These are phyloP conservation scores for Lates calcarifer DNA, from an alignment of 2,113 vertebrate species.

Conservation along the genomic window DNA sequence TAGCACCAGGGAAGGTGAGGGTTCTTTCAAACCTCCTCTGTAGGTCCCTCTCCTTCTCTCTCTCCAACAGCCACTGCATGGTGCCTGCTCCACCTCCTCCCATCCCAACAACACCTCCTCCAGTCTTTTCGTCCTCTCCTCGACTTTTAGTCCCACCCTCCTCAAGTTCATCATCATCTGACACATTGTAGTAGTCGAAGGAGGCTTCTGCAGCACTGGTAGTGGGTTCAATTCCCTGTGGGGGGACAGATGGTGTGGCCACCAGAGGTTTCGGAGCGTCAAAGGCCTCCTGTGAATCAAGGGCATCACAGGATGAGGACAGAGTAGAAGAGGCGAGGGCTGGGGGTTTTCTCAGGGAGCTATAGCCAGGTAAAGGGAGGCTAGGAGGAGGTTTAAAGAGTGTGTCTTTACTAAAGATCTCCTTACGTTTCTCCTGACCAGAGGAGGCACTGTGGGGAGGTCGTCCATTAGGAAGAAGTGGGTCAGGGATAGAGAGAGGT, in stretches of 20 bases:
- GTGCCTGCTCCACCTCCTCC: constrained; percentile 90
- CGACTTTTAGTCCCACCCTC: constrained; percentile 88
- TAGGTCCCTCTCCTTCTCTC: constrained; percentile 95
- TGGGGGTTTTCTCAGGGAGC: constrained; percentile 90
- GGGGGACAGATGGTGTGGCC: constrained; percentile 78
- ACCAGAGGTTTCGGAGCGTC: constrained; percentile 89
- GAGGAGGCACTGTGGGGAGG: constrained; percentile 85
- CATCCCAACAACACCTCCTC: constrained; percentile 86
- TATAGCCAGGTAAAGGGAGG: constrained; percentile 87
- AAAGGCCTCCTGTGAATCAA: constrained; percentile 91
- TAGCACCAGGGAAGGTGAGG: constrained; percentile 94
- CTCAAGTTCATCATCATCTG: constrained; percentile 95
- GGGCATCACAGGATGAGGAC: constrained; percentile 86
- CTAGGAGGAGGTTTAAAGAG: constrained; percentile 94
- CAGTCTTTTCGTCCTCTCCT: constrained; percentile 78
- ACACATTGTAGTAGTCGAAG: constrained; percentile 98
- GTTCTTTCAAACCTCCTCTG: constrained; percentile 98
- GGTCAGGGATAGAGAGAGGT: constrained; percentile 79
- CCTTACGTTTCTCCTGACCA: constrained; percentile 93
- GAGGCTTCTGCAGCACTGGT: constrained; percentile 89
- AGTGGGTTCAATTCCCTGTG: constrained; percentile 84
- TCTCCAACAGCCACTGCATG: constrained; percentile 97
- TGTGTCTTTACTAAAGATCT: constrained; percentile 97
- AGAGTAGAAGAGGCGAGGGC: constrained; percentile 82
- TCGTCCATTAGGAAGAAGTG: constrained; percentile 89